Percentiles rank a stretch among this genome's conserved stretches.
Conservation (phyloP, 2,113 vertebrate species). For the Xerus inauris region DNA sequence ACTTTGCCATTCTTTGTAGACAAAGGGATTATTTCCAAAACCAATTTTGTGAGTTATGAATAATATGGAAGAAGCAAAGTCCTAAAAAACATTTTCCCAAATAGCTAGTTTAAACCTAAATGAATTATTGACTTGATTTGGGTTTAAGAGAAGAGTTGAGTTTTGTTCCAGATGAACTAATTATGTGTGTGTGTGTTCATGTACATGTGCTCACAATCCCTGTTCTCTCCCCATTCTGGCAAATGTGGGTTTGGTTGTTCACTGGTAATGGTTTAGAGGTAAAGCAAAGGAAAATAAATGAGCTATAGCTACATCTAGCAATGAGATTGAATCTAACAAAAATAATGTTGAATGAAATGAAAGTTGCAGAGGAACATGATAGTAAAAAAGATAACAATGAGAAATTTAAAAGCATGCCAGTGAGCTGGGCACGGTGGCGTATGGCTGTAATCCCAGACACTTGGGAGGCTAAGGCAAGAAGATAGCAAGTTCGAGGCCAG, state of each 20-base stretch:
- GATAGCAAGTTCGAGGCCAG: too few relatives aligned
- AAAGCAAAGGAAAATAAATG: slow-evolving; percentile 40
- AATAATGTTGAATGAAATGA: neutral
- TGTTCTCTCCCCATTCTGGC: neutral
- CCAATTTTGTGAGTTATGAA: slow-evolving; percentile 55
- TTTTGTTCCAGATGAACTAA: slow-evolving; percentile 51
- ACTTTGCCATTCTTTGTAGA: slow-evolving; percentile 31
- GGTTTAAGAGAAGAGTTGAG: slow-evolving; percentile 46
- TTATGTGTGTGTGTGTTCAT: neutral
- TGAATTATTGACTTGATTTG: slow-evolving; percentile 37
- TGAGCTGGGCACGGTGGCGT: too few relatives aligned
- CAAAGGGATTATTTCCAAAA: slow-evolving; percentile 51
- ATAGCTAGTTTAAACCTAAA: slow-evolving; percentile 58
- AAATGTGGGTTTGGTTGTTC: slow-evolving; percentile 30
- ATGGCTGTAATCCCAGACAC: too few relatives aligned
- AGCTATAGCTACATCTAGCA: neutral
- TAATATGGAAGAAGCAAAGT: slow-evolving; percentile 53
- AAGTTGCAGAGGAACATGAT: neutral
- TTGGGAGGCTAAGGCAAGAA: too few relatives aligned
- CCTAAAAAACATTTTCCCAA: slow-evolving; percentile 55
- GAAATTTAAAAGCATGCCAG: too few relatives aligned
- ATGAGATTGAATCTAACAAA: neutral
- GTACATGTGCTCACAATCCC: neutral
- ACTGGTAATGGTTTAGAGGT: neutral
- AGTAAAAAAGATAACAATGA: neutral